phyloP scores from a whole-genome alignment of 2,888 invertebrate genomes.

The Lasiommata megera region DNA sequence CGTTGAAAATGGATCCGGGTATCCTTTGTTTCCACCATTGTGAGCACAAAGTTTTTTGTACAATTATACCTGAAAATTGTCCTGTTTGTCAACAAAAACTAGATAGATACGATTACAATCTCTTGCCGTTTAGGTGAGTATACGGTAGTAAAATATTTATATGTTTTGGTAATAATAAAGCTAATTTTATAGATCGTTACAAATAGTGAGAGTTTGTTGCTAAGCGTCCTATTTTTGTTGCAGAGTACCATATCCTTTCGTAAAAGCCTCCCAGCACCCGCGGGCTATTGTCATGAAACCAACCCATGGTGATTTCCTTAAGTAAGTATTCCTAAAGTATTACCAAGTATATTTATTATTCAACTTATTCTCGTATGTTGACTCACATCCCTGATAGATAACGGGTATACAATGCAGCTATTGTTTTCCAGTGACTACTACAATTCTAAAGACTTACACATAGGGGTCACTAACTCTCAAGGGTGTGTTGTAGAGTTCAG shows the following conservation, averaged over 20 bases:
- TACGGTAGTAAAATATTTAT: neutral
- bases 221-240: conserved; percentile 62
- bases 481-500: conserved; percentile 93
- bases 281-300: conserved; percentile 93
- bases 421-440: conserved; percentile 86
- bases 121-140: conserved; percentile 88
- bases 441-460: conserved; percentile 92
- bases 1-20: conserved; percentile 84
- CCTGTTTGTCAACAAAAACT: conserved; percentile 86
- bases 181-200: conserved; percentile 12
- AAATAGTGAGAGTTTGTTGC: conserved; percentile 49
- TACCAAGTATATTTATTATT: conserved; percentile 7
- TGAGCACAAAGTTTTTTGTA: conserved; percentile 90
- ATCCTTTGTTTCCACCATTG: conserved; percentile 96
- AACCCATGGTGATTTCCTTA: conserved; percentile 92
- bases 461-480: conserved; percentile 92
- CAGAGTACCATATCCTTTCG: conserved; percentile 93
- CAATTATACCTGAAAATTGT: conserved; percentile 88
- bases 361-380: conserved; percentile 29
- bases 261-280: conserved; percentile 89
- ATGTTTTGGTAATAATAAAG: neutral
- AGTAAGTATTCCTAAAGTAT: conserved; percentile 78
- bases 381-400: conserved; percentile 36
- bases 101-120: conserved; percentile 82
- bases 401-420: conserved; percentile 20